Base-by-base conservation (phyloP, 2,888 invertebrate species). In the Chymomyza fuscimana region DNA sequence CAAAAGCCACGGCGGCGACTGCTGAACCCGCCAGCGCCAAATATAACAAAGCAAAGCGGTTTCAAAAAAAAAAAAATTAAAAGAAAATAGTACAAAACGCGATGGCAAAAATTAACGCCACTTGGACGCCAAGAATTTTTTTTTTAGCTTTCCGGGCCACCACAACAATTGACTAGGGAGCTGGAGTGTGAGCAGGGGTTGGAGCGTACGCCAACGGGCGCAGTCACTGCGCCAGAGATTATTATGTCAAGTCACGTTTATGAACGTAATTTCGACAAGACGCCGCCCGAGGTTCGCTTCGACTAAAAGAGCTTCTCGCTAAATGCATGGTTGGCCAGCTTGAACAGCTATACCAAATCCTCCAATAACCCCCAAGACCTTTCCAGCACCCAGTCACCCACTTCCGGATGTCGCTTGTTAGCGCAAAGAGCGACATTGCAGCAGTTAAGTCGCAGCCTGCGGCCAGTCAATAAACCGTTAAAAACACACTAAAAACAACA, bases 181-280 rank as follows among this genome's bases (percentile, higher is more conserved):
- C 40, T 12, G 12, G 12, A 19, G 40, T 54, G 19, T 29, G 59
- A 52, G 29, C 36, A 50, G 50, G 54, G 54, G 67, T 56, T 67
- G 63, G 66, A 75, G 66, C 72, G 62, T 62, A 79, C 70, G 76
- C 81, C 80, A 78, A 72, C 75, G 75, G 78, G 74, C 78, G 73
- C 76, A 80, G 78, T 74, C 75, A 69, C 52, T 76, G 74, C 65
- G 60, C 69, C 81, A 79, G 77, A 81, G 89, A 90, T 91, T 91
- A 89, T 90, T 91, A 91, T 91, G 91, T 91, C 89, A 90, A 91
- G 91, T 91, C 91, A 91, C 91, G 91, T 91, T 91, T 91, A 87
- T 89, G 87, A 87, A 87, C 86, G 85, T 87, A 88, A 87, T 89
- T 89, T 88, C 85, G 86, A 82, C 84, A 86, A 77, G 80, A 32